Conservation (phyloP, 23 tunicate genomes). For the Aplidium turbinatum region DNA sequence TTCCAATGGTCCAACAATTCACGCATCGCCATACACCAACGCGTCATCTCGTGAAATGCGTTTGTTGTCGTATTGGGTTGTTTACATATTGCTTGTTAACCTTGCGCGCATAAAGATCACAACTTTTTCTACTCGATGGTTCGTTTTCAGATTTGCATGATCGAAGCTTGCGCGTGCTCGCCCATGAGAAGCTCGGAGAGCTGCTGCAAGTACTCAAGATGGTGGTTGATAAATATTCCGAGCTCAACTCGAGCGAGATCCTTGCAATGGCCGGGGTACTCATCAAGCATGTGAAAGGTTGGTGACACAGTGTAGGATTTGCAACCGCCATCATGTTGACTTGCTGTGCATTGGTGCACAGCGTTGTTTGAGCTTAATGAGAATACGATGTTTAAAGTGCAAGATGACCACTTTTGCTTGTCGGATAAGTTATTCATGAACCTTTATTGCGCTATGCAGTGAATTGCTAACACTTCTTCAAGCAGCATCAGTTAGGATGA, state of each 20-base stretch:
- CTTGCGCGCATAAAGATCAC: neutral
- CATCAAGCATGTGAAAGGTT: constrained; percentile 82
- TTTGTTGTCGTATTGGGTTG: constrained; percentile 1
- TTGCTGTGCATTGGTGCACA: neutral
- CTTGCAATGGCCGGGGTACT: constrained; percentile 60
- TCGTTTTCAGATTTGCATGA: constrained; percentile 40
- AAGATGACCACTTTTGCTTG: too few relatives aligned
- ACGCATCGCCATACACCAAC: neutral
- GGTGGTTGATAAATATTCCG: constrained; percentile 82
- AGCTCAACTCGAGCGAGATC: constrained; percentile 75
- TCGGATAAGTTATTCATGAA: too few relatives aligned
- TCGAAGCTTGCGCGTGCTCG: constrained; percentile 53
- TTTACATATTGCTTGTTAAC: neutral
- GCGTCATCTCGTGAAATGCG: neutral
- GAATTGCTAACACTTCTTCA: too few relatives aligned
- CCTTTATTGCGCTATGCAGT: too few relatives aligned
- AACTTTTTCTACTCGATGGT: neutral
- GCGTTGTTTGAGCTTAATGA: too few relatives aligned
- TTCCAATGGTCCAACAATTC: neutral
- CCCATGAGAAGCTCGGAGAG: constrained; percentile 77
- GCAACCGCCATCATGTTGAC: too few relatives aligned
- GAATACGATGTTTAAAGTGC: too few relatives aligned
- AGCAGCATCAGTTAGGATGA: too few relatives aligned
- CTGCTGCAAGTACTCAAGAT: constrained; percentile 66
- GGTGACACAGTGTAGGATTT: too few relatives aligned